phyloP scores from a whole-genome alignment of 2,888 invertebrate genomes.

The Galeruca laticollis region DNA sequence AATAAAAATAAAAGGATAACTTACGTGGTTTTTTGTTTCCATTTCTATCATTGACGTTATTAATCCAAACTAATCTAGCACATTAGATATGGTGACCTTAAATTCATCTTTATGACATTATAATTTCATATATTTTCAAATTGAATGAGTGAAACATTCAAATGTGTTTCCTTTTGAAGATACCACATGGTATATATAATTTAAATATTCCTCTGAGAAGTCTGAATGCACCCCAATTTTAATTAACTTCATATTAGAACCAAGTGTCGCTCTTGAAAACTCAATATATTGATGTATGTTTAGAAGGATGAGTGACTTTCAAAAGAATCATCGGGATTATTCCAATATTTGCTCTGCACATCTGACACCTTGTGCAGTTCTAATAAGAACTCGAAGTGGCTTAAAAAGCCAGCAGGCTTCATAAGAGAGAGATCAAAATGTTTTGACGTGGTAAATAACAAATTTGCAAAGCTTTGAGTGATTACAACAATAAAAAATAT shows the following conservation, averaged over 20 bases:
- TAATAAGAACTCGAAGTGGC: conserved; percentile 16
- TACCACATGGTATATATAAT: neutral
- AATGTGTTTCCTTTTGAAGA: too few species aligned
- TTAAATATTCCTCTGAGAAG: neutral
- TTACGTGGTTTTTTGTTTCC: too few species aligned
- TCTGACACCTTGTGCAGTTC: conserved; percentile 51
- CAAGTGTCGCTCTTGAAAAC: conserved; percentile 61
- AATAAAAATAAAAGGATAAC: too few species aligned
- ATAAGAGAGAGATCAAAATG: neutral
- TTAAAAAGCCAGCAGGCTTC: conserved; percentile 9
- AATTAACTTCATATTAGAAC: conserved; percentile 53
- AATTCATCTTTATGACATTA: too few species aligned
- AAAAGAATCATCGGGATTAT: conserved; percentile 56
- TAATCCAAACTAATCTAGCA: too few species aligned
- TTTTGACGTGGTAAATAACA: neutral
- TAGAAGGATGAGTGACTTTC: conserved; percentile 55
- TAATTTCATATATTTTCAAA: too few species aligned
- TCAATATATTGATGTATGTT: conserved; percentile 64
- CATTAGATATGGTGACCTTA: too few species aligned
- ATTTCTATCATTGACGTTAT: too few species aligned
- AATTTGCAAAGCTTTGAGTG: too few species aligned
- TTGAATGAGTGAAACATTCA: too few species aligned
- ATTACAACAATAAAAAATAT: neutral
- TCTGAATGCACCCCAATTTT: conserved; percentile 45
- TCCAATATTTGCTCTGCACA: conserved; percentile 57